A percentile compares a stretch with the other conserved stretches of the same genome.
These are phyloP conservation scores for Perodicticus potto DNA, from an alignment of 2,797 vertebrate genomes.

Conservation along the genomic window DNA sequence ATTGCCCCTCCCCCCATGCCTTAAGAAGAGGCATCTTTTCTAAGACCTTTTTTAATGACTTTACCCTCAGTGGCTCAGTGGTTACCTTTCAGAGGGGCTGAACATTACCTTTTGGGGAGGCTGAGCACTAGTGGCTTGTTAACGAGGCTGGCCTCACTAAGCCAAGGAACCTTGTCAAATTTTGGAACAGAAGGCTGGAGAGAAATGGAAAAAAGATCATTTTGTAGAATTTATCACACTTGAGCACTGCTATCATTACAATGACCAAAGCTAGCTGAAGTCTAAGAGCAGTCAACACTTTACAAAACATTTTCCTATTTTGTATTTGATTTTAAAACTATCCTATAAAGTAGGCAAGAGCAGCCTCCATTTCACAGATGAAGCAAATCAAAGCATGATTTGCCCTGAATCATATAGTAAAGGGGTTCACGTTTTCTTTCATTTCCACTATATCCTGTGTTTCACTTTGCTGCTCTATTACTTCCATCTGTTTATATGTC, in stretches of 20 bases:
- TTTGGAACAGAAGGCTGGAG: constrained; percentile 75
- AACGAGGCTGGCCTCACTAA: constrained; percentile 54
- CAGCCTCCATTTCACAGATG: background rate
- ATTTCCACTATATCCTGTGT: background rate
- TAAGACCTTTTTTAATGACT: background rate
- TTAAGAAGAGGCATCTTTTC: background rate
- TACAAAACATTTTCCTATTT: background rate
- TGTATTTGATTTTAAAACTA: background rate
- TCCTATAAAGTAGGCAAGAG: background rate
- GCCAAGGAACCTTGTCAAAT: constrained; percentile 76
- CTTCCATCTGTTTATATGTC: background rate
- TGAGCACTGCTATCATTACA: background rate
- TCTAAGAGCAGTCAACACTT: background rate
- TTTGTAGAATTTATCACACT: background rate
- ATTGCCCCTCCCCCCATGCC: background rate
- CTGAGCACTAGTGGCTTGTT: constrained; percentile 80
- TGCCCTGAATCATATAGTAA: background rate
- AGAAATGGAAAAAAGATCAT: constrained; percentile 43
- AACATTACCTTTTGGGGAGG: constrained; percentile 76
- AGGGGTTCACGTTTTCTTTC: background rate
- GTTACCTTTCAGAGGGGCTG: constrained; percentile 80
- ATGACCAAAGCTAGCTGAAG: background rate
- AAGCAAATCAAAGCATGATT: background rate
- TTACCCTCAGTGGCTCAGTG: background rate
- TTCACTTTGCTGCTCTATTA: background rate